phyloP scores from a whole-genome alignment of 2,797 vertebrate genomes.

The Halcyon badia region DNA sequence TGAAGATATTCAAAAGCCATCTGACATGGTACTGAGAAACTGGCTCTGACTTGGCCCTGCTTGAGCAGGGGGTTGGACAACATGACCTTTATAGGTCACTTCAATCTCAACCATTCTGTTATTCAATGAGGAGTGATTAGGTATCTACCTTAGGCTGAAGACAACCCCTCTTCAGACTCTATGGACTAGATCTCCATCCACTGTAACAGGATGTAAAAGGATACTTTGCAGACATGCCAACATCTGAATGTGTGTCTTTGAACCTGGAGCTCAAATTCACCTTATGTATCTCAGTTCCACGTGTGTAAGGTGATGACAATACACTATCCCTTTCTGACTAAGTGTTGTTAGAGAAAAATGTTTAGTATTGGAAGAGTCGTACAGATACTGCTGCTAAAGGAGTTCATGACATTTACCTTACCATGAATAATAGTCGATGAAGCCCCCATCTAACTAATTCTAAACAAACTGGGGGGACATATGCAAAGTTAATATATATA shows the following conservation, averaged over 20 bases:
- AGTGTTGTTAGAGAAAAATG: neutral
- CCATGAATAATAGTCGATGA: neutral
- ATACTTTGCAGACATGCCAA: neutral
- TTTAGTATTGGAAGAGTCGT: neutral
- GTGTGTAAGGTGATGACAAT: neutral
- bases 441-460: neutral
- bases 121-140: neutral
- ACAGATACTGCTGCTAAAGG: neutral
- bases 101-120: neutral
- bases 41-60: neutral
- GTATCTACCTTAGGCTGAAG: neutral
- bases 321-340: neutral
- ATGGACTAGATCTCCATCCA: neutral
- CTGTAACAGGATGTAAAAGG: neutral
- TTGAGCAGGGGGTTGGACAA: accelerated
- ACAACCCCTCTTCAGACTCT: neutral
- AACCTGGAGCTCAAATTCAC: neutral
- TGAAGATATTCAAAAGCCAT: neutral
- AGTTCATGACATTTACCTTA: neutral
- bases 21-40: neutral
- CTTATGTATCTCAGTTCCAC: accelerated
- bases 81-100: neutral
- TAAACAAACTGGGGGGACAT: neutral
- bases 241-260: neutral
- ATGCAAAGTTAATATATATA: neutral